Evolutionary conservation across 2,888 invertebrate species (phyloP).

Genomic region (Orgyia antiqua): DNA sequence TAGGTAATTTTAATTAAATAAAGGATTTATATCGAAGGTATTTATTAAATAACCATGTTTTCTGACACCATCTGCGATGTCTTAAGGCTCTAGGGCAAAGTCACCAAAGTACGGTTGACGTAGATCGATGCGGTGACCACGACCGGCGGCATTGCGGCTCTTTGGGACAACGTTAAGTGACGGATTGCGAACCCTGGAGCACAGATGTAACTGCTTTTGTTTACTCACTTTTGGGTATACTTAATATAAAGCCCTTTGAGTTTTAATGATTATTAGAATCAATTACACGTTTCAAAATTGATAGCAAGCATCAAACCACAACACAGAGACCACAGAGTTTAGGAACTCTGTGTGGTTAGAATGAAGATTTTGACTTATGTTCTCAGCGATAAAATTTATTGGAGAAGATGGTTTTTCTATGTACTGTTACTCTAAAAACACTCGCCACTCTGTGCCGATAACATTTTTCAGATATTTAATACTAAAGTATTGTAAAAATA

Average conservation of each 20-base stretch:
- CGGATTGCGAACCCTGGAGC: constrained; percentile 35
- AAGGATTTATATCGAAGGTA: too few species aligned
- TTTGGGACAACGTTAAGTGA: constrained; percentile 47
- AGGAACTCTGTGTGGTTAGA: too few species aligned
- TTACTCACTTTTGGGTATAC: constrained; percentile 7
- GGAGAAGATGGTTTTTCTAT: too few species aligned
- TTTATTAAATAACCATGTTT: too few species aligned
- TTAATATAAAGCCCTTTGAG: constrained; percentile 4
- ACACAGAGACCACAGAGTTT: too few species aligned
- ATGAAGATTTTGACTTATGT: too few species aligned
- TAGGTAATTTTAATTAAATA: background rate
- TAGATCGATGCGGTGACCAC: constrained; percentile 55
- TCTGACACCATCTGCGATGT: constrained; percentile 21
- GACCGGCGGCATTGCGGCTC: constrained; percentile 13
- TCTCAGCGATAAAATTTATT: too few species aligned
- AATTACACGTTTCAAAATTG: background rate
- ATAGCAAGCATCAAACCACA: background rate
- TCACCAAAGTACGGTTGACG: constrained; percentile 46
- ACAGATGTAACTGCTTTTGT: constrained; percentile 16
- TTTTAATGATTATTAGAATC: background rate
- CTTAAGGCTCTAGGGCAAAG: constrained; percentile 24
- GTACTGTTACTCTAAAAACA: too few species aligned
- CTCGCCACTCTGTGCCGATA: too few species aligned
- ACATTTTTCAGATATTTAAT: too few species aligned
- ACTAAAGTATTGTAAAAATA: too few species aligned